phyloP scores from a whole-genome alignment of 2,888 invertebrate species.

The Venustoraphidia nigricollis region DNA sequence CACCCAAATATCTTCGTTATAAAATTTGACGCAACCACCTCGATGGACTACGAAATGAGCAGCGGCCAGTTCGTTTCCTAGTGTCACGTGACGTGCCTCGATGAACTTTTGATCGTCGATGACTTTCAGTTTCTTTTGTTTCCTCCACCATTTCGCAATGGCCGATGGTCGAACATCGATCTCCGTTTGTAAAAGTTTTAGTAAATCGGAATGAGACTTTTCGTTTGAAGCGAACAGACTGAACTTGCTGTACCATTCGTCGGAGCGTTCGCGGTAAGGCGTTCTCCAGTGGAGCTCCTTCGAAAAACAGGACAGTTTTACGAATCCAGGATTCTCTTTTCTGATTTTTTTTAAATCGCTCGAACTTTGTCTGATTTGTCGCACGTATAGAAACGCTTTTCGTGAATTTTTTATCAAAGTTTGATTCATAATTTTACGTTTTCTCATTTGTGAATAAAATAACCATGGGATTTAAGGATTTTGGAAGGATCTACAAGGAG shows the following conservation, averaged over 20 bases:
- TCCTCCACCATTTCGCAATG: conserved; percentile 39
- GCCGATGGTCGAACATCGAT: conserved; percentile 32
- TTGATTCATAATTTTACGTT: too few relatives aligned
- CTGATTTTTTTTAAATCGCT: too few relatives aligned
- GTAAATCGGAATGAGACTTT: conserved; percentile 29
- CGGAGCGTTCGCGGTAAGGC: conserved; percentile 39
- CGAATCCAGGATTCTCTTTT: too few relatives aligned
- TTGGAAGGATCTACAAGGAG: too few relatives aligned
- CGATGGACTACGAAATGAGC: conserved; percentile 70
- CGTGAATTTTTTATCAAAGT: too few relatives aligned
- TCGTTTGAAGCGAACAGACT: conserved; percentile 38
- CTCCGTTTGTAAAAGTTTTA: conserved; percentile 29
- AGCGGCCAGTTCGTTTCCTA: conserved; percentile 72
- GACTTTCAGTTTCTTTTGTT: conserved; percentile 31
- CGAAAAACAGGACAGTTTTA: too few relatives aligned
- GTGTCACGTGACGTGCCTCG: conserved; percentile 36
- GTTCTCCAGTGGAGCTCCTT: conserved; percentile 32
- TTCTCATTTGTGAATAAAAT: too few relatives aligned
- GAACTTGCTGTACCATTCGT: conserved; percentile 40
- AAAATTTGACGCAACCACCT: conserved; percentile 55
- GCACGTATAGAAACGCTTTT: too few relatives aligned
- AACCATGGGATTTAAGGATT: too few relatives aligned
- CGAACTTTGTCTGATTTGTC: too few relatives aligned
- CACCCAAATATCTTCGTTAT: conserved; percentile 36
- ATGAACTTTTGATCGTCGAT: conserved; percentile 43